Evolutionary conservation across 2,113 vertebrate genomes (phyloP).

Genomic region (Psammodynastes pulverulentus): DNA sequence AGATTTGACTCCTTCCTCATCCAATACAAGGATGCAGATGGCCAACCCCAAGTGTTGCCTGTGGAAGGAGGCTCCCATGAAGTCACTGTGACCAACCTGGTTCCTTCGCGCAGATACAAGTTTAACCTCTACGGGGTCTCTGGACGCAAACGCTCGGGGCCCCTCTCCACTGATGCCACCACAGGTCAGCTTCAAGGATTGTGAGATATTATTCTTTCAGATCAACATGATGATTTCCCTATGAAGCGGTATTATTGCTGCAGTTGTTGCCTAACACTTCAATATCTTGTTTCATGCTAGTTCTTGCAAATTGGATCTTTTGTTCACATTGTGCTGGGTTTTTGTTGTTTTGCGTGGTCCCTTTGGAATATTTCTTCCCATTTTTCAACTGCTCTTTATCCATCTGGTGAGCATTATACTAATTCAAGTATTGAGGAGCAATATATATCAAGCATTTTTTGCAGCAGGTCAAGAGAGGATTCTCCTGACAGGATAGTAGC

Average conservation of each 20-base stretch:
- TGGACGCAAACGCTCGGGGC: slow-evolving; percentile 24
- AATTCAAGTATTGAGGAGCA: neutral
- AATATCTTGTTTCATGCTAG: neutral
- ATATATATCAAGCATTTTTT: neutral
- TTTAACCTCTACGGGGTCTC: slow-evolving; percentile 59
- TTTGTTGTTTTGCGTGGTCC: neutral
- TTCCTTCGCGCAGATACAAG: slow-evolving; percentile 53
- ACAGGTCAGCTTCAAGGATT: neutral
- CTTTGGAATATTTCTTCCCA: neutral
- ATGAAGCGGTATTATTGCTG: slow-evolving; percentile 4
- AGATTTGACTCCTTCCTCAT: slow-evolving; percentile 45
- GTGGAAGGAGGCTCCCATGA: slow-evolving; percentile 43
- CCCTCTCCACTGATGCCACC: slow-evolving; percentile 2
- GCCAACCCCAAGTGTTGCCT: slow-evolving; percentile 40
- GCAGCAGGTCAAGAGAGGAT: neutral
- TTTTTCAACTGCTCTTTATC: neutral
- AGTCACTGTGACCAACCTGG: slow-evolving; percentile 33
- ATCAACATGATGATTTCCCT: neutral
- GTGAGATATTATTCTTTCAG: neutral
- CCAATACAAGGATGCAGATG: slow-evolving; percentile 23
- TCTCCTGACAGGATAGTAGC: neutral
- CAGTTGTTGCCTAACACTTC: neutral
- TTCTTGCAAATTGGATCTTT: neutral
- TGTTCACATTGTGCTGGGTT: neutral
- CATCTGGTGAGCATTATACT: neutral